These are phyloP conservation scores for Drosophila serrata DNA, from an alignment of 1,140 invertebrate species.

Conservation along the genomic window DNA sequence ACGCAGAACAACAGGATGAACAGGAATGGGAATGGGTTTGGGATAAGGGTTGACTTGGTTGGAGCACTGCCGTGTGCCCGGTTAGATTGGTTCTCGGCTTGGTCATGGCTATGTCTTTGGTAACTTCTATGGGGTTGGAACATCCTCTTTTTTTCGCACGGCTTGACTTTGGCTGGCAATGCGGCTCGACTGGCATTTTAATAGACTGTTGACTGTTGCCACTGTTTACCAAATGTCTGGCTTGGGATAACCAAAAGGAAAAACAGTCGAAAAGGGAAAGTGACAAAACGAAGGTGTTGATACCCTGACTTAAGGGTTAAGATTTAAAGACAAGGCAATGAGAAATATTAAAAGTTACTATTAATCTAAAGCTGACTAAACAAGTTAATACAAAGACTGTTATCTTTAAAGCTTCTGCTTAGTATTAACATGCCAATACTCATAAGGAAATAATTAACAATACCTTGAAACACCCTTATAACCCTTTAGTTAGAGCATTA, in stretches of 20 bases:
- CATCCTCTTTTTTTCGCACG: slow-evolving; percentile 65
- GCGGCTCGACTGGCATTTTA: slow-evolving; percentile 76
- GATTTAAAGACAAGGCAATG: not conserved
- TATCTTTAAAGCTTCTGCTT: not conserved
- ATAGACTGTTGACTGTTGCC: slow-evolving; percentile 73
- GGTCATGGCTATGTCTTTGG: not conserved
- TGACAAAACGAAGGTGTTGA: not conserved
- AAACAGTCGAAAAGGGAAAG: not conserved
- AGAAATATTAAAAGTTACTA: too few relatives aligned
- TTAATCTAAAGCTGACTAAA: not conserved
- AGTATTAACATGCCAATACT: too few relatives aligned
- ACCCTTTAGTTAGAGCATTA: not conserved
- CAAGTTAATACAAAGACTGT: not conserved
- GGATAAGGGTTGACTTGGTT: not conserved
- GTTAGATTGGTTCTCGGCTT: not conserved
- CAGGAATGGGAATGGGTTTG: slow-evolving; percentile 17
- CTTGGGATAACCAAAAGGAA: not conserved
- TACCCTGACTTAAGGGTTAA: not conserved
- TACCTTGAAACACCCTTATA: not conserved
- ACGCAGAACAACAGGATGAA: slow-evolving; percentile 45
- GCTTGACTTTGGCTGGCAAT: slow-evolving; percentile 46
- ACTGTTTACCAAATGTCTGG: slow-evolving; percentile 72
- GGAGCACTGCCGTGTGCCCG: too few relatives aligned
- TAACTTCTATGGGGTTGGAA: slow-evolving; percentile 5
- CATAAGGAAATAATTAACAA: not conserved